These are phyloP conservation scores for Callipepla californica DNA, from an alignment of 2,113 vertebrate species.

Conservation along the genomic window DNA sequence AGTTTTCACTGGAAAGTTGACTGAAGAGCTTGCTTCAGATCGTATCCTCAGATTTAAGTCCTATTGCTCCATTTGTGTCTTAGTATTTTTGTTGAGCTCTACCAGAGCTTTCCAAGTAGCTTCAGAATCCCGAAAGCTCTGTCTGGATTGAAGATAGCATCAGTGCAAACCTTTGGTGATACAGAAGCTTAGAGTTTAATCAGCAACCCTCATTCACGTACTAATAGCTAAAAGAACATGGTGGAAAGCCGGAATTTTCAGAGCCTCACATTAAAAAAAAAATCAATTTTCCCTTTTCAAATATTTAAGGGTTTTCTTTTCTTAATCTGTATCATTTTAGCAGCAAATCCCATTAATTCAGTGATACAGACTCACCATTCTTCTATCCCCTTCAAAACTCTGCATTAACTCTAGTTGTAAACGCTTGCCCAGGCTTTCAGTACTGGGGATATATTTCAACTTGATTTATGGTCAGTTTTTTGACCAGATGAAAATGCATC, in stretches of 20 bases:
- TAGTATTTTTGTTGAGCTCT: background rate
- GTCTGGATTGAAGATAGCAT: slow-evolving; percentile 1
- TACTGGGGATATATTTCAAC: background rate
- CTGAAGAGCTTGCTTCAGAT: background rate
- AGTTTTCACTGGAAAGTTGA: background rate
- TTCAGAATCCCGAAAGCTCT: slow-evolving; percentile 3
- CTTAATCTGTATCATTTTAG: background rate
- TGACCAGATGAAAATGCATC: background rate
- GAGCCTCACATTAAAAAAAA: background rate
- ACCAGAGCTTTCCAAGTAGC: background rate
- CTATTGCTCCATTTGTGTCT: background rate
- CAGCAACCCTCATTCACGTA: slow-evolving; percentile 15
- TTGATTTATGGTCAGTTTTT: background rate
- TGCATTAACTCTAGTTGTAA: background rate
- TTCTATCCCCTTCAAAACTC: background rate
- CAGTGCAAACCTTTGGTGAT: background rate
- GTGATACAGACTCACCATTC: background rate
- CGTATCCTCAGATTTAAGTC: background rate
- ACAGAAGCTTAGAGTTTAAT: slow-evolving; percentile 17
- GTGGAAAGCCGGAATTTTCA: slow-evolving; percentile 5
- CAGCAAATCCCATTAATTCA: background rate
- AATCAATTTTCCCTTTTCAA: background rate
- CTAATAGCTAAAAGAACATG: background rate
- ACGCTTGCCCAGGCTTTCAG: background rate
- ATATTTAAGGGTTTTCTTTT: background rate